phyloP scores from a whole-genome alignment of 2,797 vertebrate species.

The Oreortyx pictus region DNA sequence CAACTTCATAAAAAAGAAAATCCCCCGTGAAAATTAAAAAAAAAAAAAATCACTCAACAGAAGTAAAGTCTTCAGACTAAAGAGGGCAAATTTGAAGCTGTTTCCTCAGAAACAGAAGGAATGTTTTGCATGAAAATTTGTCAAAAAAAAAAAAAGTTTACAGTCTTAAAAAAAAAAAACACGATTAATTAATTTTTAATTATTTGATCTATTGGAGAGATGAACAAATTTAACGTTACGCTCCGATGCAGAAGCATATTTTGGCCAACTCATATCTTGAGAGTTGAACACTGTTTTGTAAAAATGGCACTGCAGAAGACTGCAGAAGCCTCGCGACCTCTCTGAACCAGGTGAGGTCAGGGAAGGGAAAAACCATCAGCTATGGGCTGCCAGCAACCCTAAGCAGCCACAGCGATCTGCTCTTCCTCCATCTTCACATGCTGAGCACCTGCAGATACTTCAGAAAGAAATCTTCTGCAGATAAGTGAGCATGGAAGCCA shows the following conservation, averaged over 20 bases:
- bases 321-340: not conserved
- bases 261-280: not conserved
- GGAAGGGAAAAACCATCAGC: not conserved
- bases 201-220: not conserved
- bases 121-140: not conserved
- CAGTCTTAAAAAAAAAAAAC: not conserved
- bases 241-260: not conserved
- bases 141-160: not conserved
- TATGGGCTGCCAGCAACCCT: not conserved
- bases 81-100: not conserved
- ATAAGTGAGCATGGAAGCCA: not conserved
- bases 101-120: not conserved
- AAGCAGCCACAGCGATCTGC: not conserved
- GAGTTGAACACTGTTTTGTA: not conserved
- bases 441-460: not conserved
- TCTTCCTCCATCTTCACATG: not conserved
- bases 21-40: not conserved
- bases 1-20: not conserved
- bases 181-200: not conserved
- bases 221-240: not conserved
- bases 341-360: not conserved
- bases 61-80: not conserved
- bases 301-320: not conserved
- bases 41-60: not conserved
- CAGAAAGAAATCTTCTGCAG: not conserved